phyloP scores from a whole-genome alignment of 2,888 invertebrate genomes.

The Pyrgus malvae region DNA sequence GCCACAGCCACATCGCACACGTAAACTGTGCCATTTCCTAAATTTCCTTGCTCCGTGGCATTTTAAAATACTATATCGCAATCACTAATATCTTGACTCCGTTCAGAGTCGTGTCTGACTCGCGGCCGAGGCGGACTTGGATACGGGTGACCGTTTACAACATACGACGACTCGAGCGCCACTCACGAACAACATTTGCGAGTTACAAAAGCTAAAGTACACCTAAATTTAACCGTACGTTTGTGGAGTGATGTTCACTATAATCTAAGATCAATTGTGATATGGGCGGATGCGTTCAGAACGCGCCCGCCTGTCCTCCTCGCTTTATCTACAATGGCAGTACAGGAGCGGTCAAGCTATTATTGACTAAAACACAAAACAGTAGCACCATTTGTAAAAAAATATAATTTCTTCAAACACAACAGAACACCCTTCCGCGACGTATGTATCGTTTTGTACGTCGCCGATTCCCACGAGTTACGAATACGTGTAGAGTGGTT shows the following conservation, averaged over 20 bases:
- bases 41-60: no score
- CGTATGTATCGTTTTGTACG: background rate
- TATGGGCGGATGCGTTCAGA: conserved; percentile 46
- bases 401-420: conserved; percentile 64
- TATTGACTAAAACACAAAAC: conserved; percentile 74
- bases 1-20: conserved; percentile 7
- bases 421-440: conserved; percentile 44
- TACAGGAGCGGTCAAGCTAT: conserved; percentile 66
- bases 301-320: conserved; percentile 44
- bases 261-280: conserved; percentile 42
- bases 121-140: background rate
- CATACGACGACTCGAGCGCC: conserved; percentile 20
- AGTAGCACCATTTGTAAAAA: conserved; percentile 81
- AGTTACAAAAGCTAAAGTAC: conserved; percentile 73
- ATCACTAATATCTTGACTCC: background rate
- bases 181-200: conserved; percentile 40
- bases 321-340: conserved; percentile 56
- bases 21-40: background rate
- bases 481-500: conserved; percentile 13
- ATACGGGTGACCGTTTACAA: conserved; percentile 18
- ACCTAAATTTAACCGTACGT: conserved; percentile 42
- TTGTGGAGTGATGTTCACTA: conserved; percentile 34
- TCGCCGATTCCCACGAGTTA: background rate
- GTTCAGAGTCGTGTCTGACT: background rate
- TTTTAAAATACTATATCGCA: background rate